Evolutionary conservation across 2,113 vertebrate genomes (phyloP).

Genomic region (Echinops telfairi): DNA sequence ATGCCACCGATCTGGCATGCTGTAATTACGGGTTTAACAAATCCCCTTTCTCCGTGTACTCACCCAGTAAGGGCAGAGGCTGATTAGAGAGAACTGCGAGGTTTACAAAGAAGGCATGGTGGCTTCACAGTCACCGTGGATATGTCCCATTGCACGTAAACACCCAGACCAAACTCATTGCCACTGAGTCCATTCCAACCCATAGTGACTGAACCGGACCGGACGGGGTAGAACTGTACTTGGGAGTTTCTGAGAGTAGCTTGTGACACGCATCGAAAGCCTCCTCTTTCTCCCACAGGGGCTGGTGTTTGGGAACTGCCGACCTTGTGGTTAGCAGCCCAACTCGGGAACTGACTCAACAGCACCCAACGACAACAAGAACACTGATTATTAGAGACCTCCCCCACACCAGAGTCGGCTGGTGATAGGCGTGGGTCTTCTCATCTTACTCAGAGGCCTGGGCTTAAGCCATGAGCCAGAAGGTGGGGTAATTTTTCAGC

Average conservation of each 20-base stretch:
- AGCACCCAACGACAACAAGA: no score
- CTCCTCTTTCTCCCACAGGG: no score
- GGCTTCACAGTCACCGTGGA: neutral
- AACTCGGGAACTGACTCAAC: no score
- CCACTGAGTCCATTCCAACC: no score
- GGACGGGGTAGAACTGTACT: no score
- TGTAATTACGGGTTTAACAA: neutral
- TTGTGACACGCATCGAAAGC: no score
- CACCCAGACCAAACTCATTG: no score
- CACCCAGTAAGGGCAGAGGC: neutral
- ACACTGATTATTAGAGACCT: neutral
- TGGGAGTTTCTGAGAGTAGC: no score
- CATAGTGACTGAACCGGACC: no score
- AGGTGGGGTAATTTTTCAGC: neutral
- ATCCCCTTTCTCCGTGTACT: neutral
- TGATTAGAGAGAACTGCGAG: neutral
- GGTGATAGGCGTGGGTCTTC: neutral
- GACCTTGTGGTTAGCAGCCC: no score
- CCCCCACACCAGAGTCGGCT: neutral
- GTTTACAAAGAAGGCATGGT: neutral
- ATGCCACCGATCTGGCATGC: neutral
- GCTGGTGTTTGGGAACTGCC: no score
- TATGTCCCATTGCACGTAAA: neutral
- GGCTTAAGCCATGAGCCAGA: neutral
- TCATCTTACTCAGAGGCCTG: neutral